These are phyloP conservation scores for Eupeodes corollae DNA, from an alignment of 1,140 invertebrate species.

Conservation along the genomic window DNA sequence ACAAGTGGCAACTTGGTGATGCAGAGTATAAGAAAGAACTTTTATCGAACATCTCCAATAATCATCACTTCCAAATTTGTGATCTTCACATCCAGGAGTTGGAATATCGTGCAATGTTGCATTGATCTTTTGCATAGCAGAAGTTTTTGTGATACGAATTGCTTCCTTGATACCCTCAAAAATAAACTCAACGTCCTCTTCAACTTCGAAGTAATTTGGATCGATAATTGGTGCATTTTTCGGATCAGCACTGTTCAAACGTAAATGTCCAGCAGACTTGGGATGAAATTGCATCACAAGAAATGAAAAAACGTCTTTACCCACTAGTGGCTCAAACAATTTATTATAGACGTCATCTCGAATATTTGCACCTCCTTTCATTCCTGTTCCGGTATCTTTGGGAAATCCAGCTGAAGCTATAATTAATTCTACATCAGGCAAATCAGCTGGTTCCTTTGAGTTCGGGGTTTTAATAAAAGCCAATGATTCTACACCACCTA, in stretches of 20 bases:
- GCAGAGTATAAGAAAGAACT: constrained; percentile 49
- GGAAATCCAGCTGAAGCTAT: constrained; percentile 43
- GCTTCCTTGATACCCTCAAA: constrained; percentile 55
- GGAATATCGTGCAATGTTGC: constrained; percentile 39
- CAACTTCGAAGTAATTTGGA: constrained; percentile 57
- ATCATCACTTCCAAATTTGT: constrained; percentile 47
- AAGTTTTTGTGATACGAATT: constrained; percentile 45
- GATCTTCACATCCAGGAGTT: constrained; percentile 47
- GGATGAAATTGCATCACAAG: constrained; percentile 63
- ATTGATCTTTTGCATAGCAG: constrained; percentile 47
- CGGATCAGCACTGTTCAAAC: constrained; percentile 57
- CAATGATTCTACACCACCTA: constrained; percentile 50
- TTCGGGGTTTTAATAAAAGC: constrained; percentile 51
- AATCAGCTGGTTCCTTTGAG: constrained; percentile 39
- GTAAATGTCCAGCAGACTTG: constrained; percentile 56
- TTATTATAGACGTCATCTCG: constrained; percentile 46
- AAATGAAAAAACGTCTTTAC: constrained; percentile 49
- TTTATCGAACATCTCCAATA: constrained; percentile 65
- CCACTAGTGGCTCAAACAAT: constrained; percentile 45
- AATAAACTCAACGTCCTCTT: constrained; percentile 51
- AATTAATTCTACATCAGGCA: constrained; percentile 53
- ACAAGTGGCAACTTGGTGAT: constrained; percentile 61
- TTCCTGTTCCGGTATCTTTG: constrained; percentile 50
- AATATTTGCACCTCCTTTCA: constrained; percentile 44
- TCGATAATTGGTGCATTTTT: constrained; percentile 60